Evolutionary conservation across 2,113 vertebrate species (phyloP).

Genomic region (Pseudopipra pipra): DNA sequence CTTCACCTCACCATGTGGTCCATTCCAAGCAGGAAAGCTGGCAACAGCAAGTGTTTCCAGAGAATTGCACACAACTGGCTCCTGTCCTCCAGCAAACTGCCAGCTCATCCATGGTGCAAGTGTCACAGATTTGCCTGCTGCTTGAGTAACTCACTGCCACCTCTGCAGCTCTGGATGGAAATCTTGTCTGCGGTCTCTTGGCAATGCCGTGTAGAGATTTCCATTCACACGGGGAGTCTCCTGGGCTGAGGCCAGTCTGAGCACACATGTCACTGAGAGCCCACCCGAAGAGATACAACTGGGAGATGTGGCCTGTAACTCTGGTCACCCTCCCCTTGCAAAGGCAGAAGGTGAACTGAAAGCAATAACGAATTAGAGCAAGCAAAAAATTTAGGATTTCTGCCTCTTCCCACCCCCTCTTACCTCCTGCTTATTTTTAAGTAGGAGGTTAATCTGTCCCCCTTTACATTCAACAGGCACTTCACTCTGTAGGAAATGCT

Average conservation of each 20-base stretch:
- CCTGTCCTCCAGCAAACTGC: neutral
- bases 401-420: neutral
- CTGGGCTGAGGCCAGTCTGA: neutral
- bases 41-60: neutral
- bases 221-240: neutral
- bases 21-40: neutral
- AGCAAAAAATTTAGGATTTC: neutral
- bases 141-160: neutral
- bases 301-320: neutral
- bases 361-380: neutral
- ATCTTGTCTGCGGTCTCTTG: neutral
- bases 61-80: neutral
- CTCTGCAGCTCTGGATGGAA: neutral
- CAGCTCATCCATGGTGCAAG: neutral
- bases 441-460: neutral
- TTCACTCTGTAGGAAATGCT: constrained; percentile 30
- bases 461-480: neutral
- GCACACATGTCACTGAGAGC: neutral
- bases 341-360: neutral
- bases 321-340: neutral
- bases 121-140: neutral
- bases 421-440: neutral
- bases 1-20: neutral
- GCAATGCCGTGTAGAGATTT: neutral
- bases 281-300: neutral